Evolutionary conservation across 2,113 vertebrate species (phyloP).

Genomic region (Callospermophilus lateralis): DNA sequence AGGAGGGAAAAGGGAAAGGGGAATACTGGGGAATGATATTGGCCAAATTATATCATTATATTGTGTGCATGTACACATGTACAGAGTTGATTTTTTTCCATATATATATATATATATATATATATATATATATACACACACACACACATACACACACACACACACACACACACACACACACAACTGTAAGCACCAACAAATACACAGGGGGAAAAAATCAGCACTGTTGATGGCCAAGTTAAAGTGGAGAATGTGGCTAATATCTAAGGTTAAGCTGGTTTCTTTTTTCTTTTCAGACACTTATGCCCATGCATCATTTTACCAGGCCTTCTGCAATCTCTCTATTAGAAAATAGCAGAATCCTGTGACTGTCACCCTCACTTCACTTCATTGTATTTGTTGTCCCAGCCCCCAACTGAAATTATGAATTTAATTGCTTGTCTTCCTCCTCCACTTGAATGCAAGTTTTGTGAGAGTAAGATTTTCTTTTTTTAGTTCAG

Average conservation of each 20-base stretch:
- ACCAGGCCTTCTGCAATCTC: neutral
- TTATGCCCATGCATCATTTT: neutral
- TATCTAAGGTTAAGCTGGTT: neutral
- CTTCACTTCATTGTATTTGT: neutral
- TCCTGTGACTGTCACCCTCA: no score
- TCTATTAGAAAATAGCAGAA: neutral
- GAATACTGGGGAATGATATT: no score
- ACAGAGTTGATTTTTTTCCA: no score
- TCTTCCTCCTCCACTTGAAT: neutral
- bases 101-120: no score
- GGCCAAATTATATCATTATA: no score
- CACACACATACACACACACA: no score
- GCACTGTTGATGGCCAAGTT: neutral
- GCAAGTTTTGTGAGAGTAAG: neutral
- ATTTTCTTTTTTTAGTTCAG: constrained; percentile 12
- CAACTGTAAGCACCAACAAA: no score
- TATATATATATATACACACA: no score
- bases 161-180: no score
- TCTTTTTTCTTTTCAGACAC: neutral
- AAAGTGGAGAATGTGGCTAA: neutral
- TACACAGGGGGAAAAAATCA: no score
- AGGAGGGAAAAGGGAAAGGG: no score
- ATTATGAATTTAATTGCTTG: neutral
- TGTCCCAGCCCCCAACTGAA: neutral
- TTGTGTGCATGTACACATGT: no score